A percentile compares a stretch with the other conserved stretches of the same genome.
phyloP scores from a whole-genome alignment of 53 echinoderm and acorn worm genomes.

The Hippasteria phrygiana region DNA sequence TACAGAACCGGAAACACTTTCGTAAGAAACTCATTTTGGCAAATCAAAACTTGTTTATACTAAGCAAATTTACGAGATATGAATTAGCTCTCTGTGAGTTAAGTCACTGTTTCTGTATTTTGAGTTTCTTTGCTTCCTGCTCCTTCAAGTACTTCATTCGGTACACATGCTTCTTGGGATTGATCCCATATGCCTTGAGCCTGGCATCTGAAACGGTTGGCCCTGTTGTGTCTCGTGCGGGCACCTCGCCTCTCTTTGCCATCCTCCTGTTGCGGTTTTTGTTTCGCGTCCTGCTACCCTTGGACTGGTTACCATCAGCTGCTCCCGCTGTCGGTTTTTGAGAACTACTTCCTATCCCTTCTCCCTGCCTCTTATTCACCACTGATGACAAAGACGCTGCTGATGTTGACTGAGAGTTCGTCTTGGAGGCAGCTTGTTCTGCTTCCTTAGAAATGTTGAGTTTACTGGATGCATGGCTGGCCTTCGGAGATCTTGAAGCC shows the following conservation, averaged over 20 bases:
- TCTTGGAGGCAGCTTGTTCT: slow-evolving; percentile 31
- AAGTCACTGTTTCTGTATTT: slow-evolving; percentile 30
- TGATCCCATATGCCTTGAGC: slow-evolving; percentile 90
- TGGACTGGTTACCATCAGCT: neutral
- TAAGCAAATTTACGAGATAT: too few species aligned
- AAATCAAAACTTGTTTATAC: too few species aligned
- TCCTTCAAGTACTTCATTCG: slow-evolving; percentile 76
- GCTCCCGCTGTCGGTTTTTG: neutral
- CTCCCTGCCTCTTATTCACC: neutral
- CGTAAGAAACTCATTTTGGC: too few species aligned
- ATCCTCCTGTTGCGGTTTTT: slow-evolving; percentile 55
- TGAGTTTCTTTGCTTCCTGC: slow-evolving; percentile 62
- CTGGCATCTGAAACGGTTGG: slow-evolving; percentile 77
- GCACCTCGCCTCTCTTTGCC: neutral
- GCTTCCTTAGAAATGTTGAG: neutral
- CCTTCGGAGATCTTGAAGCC: neutral
- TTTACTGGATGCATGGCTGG: neutral
- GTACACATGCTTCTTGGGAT: slow-evolving; percentile 85
- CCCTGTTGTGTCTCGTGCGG: neutral
- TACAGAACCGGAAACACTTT: too few species aligned
- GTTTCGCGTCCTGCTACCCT: slow-evolving; percentile 32
- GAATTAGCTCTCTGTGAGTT: too few species aligned
- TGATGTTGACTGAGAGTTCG: neutral
- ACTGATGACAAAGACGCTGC: neutral
- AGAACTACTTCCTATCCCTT: neutral